A percentile compares a stretch with the other conserved stretches of the same genome.
Evolutionary conservation across 2,888 invertebrate species (phyloP).

Genomic region (Didymodactylos carnosus): DNA sequence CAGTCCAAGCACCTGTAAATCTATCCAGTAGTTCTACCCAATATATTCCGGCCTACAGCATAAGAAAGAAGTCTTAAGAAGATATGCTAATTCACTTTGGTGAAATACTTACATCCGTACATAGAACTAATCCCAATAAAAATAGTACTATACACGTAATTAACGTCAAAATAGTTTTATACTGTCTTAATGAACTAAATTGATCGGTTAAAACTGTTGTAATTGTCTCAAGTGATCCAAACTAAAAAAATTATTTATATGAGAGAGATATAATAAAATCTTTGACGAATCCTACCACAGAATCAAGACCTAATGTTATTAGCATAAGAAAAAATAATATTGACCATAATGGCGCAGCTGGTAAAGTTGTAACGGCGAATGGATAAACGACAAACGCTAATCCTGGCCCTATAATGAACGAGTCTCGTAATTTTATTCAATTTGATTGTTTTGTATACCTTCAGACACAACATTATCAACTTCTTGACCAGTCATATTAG

Average conservation of each 20-base stretch:
- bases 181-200: not conserved
- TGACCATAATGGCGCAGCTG: constrained; percentile 12
- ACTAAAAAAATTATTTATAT: too few relatives aligned
- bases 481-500: constrained; percentile 23
- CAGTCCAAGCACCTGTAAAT: constrained; percentile 8
- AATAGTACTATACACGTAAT: not conserved
- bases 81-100: too few relatives aligned
- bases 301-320: constrained; percentile 8
- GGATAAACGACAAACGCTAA: constrained; percentile 12
- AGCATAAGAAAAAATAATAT: constrained; percentile 12
- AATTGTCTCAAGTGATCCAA: constrained; percentile 8
- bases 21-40: constrained; percentile 10
- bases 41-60: not conserved
- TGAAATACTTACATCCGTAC: not conserved
- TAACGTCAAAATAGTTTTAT: not conserved
- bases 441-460: constrained; percentile 18
- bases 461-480: constrained; percentile 27
- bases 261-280: too few relatives aligned
- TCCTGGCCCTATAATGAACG: constrained; percentile 1
- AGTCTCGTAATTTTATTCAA: not conserved
- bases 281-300: constrained; percentile 3
- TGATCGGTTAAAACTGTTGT: constrained; percentile 6
- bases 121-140: constrained; percentile 2
- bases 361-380: constrained; percentile 10
- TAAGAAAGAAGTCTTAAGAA: too few relatives aligned